Evolutionary conservation across 1,140 invertebrate genomes (phyloP), one percentile per base, ranked within the genome.

Genomic region (Bacillus rossius): DNA sequence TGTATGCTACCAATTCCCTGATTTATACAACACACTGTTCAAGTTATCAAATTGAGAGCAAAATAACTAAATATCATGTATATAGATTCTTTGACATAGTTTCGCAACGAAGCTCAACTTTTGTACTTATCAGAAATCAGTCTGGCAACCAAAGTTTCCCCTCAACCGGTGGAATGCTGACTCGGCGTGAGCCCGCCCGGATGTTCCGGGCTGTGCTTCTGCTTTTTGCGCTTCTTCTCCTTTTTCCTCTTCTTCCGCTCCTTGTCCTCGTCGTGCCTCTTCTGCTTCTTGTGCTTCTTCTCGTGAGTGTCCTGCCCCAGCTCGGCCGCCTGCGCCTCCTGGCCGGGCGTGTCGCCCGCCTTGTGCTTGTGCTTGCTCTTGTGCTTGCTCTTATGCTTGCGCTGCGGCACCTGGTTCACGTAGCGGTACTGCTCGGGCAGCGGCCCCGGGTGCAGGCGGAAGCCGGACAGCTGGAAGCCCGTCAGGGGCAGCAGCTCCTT

Each of bases 201-300:
- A 65, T 93, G 90, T 69, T 95, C 92, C 0, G 92, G 91, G 70
- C 91, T 94, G 69, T 95, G 92, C 67, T 92, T 92, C 67, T 94
- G 91, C 73, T 93, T 94, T 83, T 95, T 94, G 57, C 92, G 83
- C 67, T 96, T 95, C 73, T 96, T 94, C 67, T 96, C 92, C 76
- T 96, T 96, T 83, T 96, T 96, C 65, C 92, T 81, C 67, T 95
- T 96, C 74, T 93, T 94, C 29, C 92, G 80, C 69, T 96, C 92
- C 65, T 96, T 95, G 64, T 96, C 93, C 58, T 96, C 93, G 65
- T 96, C 92, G 65, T 94, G 91, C 19, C 91, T 78, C 69, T 95
- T 96, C 68, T 95, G 91, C 69, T 96, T 96, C 78, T 96, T 97
- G 71, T 95, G 92, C 71, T 96, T 96, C 80, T 95, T 96, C 70